Evolutionary conservation across 2,113 vertebrate genomes (phyloP).

Genomic region (Larimichthys crocea): DNA sequence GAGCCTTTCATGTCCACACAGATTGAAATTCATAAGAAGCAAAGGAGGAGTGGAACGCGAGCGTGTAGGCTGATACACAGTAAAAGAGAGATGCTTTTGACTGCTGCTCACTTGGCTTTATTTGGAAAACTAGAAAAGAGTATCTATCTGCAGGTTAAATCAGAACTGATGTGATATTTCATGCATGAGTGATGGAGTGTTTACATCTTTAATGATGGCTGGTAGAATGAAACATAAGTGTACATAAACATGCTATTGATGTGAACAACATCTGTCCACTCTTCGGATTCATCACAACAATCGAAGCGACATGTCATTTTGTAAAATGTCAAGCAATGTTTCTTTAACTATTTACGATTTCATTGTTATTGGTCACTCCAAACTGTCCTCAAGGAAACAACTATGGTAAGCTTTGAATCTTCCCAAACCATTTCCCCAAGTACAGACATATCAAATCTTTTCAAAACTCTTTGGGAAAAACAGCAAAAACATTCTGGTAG

Average conservation of each 20-base stretch:
- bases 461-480: background rate
- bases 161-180: slow-evolving; percentile 1
- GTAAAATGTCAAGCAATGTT: background rate
- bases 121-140: slow-evolving; percentile 12
- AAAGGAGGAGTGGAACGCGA: slow-evolving; percentile 3
- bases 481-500: background rate
- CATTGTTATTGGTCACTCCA: background rate
- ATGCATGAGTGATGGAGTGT: slow-evolving; percentile 20
- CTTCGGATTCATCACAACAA: background rate
- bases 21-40: slow-evolving; percentile 11
- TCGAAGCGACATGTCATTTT: background rate
- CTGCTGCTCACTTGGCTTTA: slow-evolving; percentile 21
- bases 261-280: background rate
- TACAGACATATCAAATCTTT: background rate
- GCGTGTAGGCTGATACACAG: background rate
- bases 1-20: slow-evolving; percentile 51
- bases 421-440: background rate
- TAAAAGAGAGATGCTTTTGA: slow-evolving; percentile 12
- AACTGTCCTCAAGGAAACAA: background rate
- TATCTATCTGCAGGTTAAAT: slow-evolving; percentile 42
- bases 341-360: background rate
- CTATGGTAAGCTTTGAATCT: background rate
- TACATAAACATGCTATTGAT: background rate
- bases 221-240: background rate
- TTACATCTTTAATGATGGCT: background rate